Conservation (phyloP, 1,140 invertebrate genomes). For the Caenorhabditis remanei region DNA sequence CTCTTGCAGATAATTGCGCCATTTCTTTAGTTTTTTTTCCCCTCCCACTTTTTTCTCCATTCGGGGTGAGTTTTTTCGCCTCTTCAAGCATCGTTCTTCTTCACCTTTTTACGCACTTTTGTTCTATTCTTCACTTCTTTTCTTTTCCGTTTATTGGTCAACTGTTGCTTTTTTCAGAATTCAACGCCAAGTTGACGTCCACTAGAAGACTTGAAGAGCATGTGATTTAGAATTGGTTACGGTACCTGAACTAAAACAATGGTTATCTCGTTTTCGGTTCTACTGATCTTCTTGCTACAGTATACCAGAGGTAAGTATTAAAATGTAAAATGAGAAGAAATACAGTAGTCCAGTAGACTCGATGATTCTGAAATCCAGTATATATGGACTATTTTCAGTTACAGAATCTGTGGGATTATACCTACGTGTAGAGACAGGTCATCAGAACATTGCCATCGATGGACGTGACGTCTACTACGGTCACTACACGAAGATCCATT, state of each 20-base stretch:
- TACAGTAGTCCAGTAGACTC: no score
- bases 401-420: constrained; percentile 1
- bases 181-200: neutral
- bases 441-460: constrained; percentile 58
- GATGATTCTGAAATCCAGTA: neutral
- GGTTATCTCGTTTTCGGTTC: neutral
- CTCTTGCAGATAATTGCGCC: constrained; percentile 37
- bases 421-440: constrained; percentile 56
- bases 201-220: neutral
- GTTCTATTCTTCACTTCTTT: neutral
- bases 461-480: constrained; percentile 54
- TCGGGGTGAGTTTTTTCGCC: neutral
- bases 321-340: neutral
- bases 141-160: neutral
- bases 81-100: neutral
- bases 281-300: constrained; percentile 44
- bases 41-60: constrained; percentile 1
- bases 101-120: constrained; percentile 9
- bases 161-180: neutral
- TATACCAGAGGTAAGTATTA: neutral
- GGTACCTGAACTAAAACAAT: constrained; percentile 31
- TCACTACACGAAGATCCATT: constrained; percentile 57
- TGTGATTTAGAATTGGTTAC: neutral
- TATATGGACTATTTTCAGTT: neutral
- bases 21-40: constrained; percentile 33